Evolutionary conservation across 2,888 invertebrate genomes (phyloP).

Genomic region (Eupithecia exiguata): DNA sequence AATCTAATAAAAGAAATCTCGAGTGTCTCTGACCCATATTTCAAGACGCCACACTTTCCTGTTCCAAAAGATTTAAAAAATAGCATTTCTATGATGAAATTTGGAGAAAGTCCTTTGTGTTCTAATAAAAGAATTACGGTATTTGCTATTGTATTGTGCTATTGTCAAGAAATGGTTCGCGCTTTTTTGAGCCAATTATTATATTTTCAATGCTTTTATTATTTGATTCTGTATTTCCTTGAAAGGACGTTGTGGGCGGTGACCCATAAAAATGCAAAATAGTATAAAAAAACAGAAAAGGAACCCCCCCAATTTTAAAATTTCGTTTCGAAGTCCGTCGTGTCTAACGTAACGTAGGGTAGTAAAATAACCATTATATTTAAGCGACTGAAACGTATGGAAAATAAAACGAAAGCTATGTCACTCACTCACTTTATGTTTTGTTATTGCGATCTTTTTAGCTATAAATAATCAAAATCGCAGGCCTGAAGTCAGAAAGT

Average conservation of each 20-base stretch:
- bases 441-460: not conserved
- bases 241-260: not conserved
- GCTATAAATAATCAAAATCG: not conserved
- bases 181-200: not conserved
- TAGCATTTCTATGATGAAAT: constrained; percentile 17
- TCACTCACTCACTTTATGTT: not conserved
- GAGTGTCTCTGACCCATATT: not conserved
- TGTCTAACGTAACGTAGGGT: not conserved
- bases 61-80: constrained; percentile 8
- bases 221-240: not conserved
- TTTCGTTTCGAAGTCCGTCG: not conserved
- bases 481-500: not conserved
- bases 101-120: constrained; percentile 24
- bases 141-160: constrained; percentile 7
- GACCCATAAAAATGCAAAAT: not conserved
- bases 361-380: not conserved
- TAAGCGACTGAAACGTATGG: not conserved
- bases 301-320: not conserved
- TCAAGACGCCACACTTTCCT: constrained; percentile 2
- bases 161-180: constrained; percentile 4
- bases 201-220: not conserved
- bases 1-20: not conserved
- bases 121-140: constrained; percentile 4
- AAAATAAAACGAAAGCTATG: not conserved
- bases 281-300: not conserved